phyloP scores from a whole-genome alignment of 2,888 invertebrate species.

The Drosophila quinaria region DNA sequence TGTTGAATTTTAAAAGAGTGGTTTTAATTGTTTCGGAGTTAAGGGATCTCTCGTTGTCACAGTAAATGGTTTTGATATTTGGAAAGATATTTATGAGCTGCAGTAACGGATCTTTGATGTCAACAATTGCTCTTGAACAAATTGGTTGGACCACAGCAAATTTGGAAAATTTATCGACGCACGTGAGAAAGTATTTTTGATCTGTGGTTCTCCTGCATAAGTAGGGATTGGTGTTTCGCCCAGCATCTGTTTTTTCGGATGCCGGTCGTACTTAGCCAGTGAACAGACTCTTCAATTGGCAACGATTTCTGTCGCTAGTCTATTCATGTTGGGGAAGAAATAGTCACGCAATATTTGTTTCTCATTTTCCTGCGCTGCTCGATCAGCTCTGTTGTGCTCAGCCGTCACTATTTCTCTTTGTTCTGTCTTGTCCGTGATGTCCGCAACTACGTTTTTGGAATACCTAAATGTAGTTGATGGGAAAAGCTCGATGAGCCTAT shows the following conservation, averaged over 20 bases:
- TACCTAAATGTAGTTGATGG: constrained; percentile 8
- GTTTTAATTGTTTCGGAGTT: constrained; percentile 4
- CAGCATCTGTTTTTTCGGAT: constrained; percentile 8
- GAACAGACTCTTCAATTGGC: constrained; percentile 1
- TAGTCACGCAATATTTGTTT: constrained; percentile 17
- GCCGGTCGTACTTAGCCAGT: constrained; percentile 4
- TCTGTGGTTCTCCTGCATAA: constrained; percentile 5
- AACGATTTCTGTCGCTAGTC: neutral
- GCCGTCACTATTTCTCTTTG: constrained; percentile 8
- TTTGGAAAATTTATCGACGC: constrained; percentile 17
- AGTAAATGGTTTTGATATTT: constrained; percentile 5
- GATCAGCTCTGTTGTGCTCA: constrained; percentile 7
- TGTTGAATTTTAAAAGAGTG: too few relatives aligned
- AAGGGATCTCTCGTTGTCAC: constrained; percentile 15
- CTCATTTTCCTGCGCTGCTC: constrained; percentile 13
- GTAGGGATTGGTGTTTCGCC: constrained; percentile 7
- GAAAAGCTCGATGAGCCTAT: constrained; percentile 1
- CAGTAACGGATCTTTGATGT: neutral
- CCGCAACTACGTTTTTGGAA: constrained; percentile 1
- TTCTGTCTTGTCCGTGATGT: constrained; percentile 1
- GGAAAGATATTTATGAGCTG: neutral
- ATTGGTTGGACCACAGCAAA: constrained; percentile 4
- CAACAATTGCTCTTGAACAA: constrained; percentile 1
- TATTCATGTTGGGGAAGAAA: constrained; percentile 15
- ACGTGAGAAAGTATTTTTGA: constrained; percentile 6